Evolutionary conservation across 2,888 invertebrate species (phyloP), one percentile per base, ranked within the genome.

Genomic region (Miltochrista miniata): DNA sequence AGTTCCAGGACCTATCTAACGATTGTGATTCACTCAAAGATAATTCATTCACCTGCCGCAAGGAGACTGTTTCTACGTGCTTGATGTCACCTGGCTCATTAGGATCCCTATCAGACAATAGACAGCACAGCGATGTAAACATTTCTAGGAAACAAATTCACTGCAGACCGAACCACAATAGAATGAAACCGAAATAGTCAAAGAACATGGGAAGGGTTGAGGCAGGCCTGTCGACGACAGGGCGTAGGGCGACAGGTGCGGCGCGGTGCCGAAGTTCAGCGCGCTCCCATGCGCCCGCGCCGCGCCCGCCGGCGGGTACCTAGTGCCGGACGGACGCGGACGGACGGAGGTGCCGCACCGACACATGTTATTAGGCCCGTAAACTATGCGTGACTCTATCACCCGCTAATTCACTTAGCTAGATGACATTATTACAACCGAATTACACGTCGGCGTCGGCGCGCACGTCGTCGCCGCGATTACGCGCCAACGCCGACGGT

Each of bases 321-420:
- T 56, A 40, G 30, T 30, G 30, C 30, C 8, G 30, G 30, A 8
- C 8, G 8, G 30, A 8, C 7, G 5, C 30, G 8, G 30, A 5
- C n/a, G n/a, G n/a, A 8, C 30, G 30, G 5, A 30, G 30, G 30
- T 30, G 8, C 30, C n/a, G n/a, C n/a, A n/a, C n/a, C n/a, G n/a
- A 63, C 65, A 63, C 64, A 61, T 56, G 50, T 70, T 68, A 76
- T 81, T 80, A 79, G 67, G 59, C 62, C 53, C 64, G 66, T 70
- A 73, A 83, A 79, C 82, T 70, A 81, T 74, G 80, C 85, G 82
- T 83, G 82, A 83, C 82, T 74, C 64, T 71, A 76, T 72, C 80
- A 74, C 60, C 62, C 59, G 70, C 71, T 78, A 76, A 81, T 79
- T 79, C 76, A 79, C 72, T 80, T 78, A 76, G 74, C 58, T 68